These are phyloP conservation scores for Xylota sylvarum DNA, from an alignment of 2,888 invertebrate species.

Conservation along the genomic window DNA sequence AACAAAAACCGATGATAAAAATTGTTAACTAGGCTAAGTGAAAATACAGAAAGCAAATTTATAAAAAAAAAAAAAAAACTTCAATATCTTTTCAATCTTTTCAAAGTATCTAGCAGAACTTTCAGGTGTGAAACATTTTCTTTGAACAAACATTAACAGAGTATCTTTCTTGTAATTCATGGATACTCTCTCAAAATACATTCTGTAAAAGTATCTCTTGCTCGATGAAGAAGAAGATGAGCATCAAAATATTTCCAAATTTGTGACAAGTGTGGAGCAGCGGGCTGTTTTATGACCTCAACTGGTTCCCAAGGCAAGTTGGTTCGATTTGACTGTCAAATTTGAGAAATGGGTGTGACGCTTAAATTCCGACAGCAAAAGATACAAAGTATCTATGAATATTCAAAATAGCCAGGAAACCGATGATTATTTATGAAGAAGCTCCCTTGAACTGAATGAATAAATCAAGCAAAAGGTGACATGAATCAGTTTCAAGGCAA, in stretches of 20 bases:
- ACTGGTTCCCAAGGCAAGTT: not conserved
- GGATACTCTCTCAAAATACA: no score
- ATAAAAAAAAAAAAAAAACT: slow-evolving; percentile 36
- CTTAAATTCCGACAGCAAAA: not conserved
- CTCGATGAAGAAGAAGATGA: not conserved
- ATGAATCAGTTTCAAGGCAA: not conserved
- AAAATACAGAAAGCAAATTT: slow-evolving; percentile 63
- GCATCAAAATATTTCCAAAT: not conserved
- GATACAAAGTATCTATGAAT: not conserved
- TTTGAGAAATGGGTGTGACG: slow-evolving; percentile 3
- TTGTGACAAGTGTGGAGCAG: not conserved
- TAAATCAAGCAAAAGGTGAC: not conserved
- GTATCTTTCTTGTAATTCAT: no score
- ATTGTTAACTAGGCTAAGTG: slow-evolving; percentile 61
- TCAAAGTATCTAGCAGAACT: not conserved
- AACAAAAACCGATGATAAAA: slow-evolving; percentile 44
- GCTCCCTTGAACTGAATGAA: not conserved
- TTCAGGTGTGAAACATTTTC: not conserved
- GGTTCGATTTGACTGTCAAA: not conserved
- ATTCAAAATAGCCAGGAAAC: slow-evolving; percentile 8
- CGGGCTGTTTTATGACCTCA: not conserved
- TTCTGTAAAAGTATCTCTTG: no score
- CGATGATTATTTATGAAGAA: not conserved
- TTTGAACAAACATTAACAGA: no score
- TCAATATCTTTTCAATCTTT: not conserved